phyloP scores from a whole-genome alignment of 2,888 invertebrate genomes.

The Gortyna flavago region DNA sequence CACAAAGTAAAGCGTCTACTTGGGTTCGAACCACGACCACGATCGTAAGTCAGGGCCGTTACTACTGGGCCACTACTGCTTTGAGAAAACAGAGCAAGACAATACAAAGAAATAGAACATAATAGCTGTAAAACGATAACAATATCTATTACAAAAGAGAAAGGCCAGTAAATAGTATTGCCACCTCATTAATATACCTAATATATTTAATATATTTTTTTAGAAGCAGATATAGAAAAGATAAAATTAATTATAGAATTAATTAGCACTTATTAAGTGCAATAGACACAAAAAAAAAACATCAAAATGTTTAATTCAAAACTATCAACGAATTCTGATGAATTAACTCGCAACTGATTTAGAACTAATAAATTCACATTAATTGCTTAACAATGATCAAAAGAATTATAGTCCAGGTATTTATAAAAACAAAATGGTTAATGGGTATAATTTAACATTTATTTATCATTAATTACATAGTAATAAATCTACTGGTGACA shows the following conservation, averaged over 20 bases:
- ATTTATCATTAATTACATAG: constrained; percentile 30
- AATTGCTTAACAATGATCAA: constrained; percentile 32
- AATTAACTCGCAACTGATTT: constrained; percentile 34
- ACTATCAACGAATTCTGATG: constrained; percentile 8
- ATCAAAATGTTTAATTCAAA: constrained; percentile 12
- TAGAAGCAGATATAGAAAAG: constrained; percentile 1
- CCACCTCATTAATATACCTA: constrained; percentile 2
- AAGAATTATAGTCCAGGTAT: constrained; percentile 9
- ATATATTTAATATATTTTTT: too few relatives aligned
- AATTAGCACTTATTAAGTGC: not conserved
- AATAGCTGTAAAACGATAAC: too few relatives aligned
- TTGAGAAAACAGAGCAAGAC: too few relatives aligned
- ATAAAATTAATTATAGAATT: not conserved
- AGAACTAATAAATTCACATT: constrained; percentile 31
- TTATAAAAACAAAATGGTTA: constrained; percentile 32
- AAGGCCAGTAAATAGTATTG: not conserved
- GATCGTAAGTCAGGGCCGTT: too few relatives aligned
- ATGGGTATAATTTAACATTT: constrained; percentile 34
- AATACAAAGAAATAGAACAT: too few relatives aligned
- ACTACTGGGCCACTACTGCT: too few relatives aligned
- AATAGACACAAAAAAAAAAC: constrained; percentile 21
- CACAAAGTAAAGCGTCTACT: too few relatives aligned
- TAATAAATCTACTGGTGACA: constrained; percentile 30
- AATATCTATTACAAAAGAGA: not conserved
- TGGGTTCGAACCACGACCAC: too few relatives aligned